Evolutionary conservation across 1,140 invertebrate genomes (phyloP), one percentile per base, ranked within the genome.

Genomic region (Eubasilissa regina): DNA sequence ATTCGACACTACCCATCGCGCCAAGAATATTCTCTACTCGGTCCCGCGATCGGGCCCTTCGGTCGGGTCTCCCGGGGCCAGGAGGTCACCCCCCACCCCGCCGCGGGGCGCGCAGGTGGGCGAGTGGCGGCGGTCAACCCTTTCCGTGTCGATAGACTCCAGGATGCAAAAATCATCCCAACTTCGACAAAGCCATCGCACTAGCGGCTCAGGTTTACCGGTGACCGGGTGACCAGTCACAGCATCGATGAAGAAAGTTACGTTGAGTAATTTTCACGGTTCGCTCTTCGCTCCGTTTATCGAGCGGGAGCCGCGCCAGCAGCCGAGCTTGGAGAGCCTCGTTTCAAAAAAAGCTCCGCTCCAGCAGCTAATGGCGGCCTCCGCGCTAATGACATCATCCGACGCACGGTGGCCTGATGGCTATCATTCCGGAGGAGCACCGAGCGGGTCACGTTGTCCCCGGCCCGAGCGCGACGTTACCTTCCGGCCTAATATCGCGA

Each of bases 361-460:
- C 66, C n/a, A 47, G 13, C 60, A n/a, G 19, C 66, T 70, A 70
- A 70, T 70, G 66, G 51, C 47, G 45, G 48, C 66, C 66, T 70
- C 47, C 19, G 48, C 35, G 66, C 15, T 70, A 70, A 70, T 70
- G 66, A 70, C 66, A 70, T 70, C 66, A 70, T 51, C 45, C 15
- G 48, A 51, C 17, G 19, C 15, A 51, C 66, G 45, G 66, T 70
- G 66, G 66, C 66, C 19, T 70, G 48, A 70, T 48, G 66, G 51
- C 66, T 48, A 25, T 48, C 48, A 47, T 70, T 60, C 66, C 47
- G 45, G 15, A 47, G 17, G 17, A 70, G 66, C 66, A 45, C 45
- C 48, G 21, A 10, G 9, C 66, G 21, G 48, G 48, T 70, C 51
- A 48, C 25, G 48, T 13, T 19, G 66, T 70, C 66, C 66, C 48